Evolutionary conservation across 2,113 vertebrate genomes (phyloP).

Genomic region (Leucopsar rothschildi): DNA sequence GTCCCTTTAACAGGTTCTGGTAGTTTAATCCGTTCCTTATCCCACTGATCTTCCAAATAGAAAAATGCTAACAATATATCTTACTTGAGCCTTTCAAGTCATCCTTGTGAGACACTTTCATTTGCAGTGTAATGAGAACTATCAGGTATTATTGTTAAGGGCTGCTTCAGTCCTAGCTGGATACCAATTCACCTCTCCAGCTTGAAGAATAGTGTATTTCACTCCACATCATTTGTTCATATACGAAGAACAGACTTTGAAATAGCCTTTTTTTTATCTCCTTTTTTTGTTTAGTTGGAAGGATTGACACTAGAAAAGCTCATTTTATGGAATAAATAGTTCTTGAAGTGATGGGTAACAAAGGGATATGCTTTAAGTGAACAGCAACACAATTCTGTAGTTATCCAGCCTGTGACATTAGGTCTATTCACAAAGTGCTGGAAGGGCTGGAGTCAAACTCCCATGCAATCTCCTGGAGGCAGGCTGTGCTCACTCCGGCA

Average conservation of each 20-base stretch:
- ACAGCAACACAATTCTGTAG: conserved; percentile 37
- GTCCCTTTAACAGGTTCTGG: not conserved
- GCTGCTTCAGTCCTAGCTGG: conserved; percentile 55
- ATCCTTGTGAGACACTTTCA: conserved; percentile 58
- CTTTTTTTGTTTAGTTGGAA: conserved; percentile 51
- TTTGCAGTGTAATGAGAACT: conserved; percentile 57
- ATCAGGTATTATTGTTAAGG: conserved; percentile 63
- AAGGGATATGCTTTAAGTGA: conserved; percentile 43
- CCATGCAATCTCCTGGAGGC: conserved; percentile 37
- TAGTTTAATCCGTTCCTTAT: conserved; percentile 56
- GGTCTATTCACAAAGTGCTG: conserved; percentile 20
- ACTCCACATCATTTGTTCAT: conserved; percentile 40
- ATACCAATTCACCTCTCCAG: conserved; percentile 49
- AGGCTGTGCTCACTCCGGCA: not conserved
- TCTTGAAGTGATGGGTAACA: conserved; percentile 44
- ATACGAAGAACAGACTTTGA: conserved; percentile 47
- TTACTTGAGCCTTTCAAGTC: conserved; percentile 59
- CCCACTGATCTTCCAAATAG: conserved; percentile 33
- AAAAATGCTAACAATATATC: conserved; percentile 56
- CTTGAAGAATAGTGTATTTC: conserved; percentile 48
- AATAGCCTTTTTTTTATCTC: conserved; percentile 37
- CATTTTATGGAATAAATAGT: conserved; percentile 51
- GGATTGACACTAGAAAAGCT: conserved; percentile 50
- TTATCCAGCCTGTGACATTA: not conserved
- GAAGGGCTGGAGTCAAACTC: conserved; percentile 45